Conservation (phyloP, 2,888 invertebrate species). For the Dinocampus coccinellae region DNA sequence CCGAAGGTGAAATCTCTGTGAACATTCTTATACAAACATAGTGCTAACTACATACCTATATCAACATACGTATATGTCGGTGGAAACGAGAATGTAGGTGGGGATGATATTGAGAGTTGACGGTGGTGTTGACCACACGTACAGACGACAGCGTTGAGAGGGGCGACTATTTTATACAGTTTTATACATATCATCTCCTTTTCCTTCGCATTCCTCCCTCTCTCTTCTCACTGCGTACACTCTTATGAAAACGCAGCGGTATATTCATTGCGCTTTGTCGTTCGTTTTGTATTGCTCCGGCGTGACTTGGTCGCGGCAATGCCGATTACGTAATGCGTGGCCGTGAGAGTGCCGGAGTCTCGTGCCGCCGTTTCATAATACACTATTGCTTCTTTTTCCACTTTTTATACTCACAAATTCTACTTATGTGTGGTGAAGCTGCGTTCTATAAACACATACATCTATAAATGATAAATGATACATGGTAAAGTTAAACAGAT, state of each 20-base stretch:
- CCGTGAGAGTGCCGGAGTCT: conserved; percentile 60
- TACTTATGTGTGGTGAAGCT: not conserved
- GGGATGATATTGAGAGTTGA: conserved; percentile 11
- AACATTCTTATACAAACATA: not conserved
- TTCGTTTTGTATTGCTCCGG: conserved; percentile 57
- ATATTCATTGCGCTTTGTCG: conserved; percentile 56
- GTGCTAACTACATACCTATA: not conserved
- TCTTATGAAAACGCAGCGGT: conserved; percentile 46
- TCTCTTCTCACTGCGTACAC: not conserved
- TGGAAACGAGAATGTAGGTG: conserved; percentile 19
- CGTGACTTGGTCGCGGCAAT: conserved; percentile 49
- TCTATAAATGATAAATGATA: no score
- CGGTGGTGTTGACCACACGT: not conserved
- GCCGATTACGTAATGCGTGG: conserved; percentile 68
- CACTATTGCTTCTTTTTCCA: conserved; percentile 29
- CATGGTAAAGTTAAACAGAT: conserved; percentile 30
- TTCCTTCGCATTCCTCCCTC: not conserved
- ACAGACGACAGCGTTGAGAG: conserved; percentile 16
- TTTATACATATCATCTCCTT: not conserved
- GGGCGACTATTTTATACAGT: conserved; percentile 9
- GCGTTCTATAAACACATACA: no score
- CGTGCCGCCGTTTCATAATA: conserved; percentile 34
- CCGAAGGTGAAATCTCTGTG: conserved; percentile 34
- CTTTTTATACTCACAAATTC: conserved; percentile 1
- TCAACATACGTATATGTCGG: not conserved